Evolutionary conservation across 2,797 vertebrate species (phyloP), one percentile per base, ranked within the genome.

Genomic region (Coreius guichenoti): DNA sequence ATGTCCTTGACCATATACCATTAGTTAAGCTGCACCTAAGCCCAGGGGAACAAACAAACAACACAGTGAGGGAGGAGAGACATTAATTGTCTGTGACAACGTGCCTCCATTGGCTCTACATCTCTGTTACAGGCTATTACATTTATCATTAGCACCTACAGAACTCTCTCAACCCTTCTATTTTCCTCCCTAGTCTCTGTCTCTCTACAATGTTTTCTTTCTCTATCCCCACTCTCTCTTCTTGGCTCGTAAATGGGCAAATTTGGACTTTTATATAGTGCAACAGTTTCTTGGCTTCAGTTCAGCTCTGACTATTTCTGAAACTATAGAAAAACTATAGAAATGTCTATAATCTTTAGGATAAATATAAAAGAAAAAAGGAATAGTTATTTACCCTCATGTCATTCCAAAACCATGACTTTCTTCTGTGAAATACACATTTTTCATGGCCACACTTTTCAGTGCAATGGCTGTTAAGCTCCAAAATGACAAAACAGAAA

Each of bases 81-180:
- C 93, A 94, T 96, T 96, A 96, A 97, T 94, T 93, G 95, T 92
- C 91, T 92, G 91, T 94, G 96, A 95, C 95, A 95, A 92, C 81
- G 17, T 89, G 93, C 93, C 89, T 92, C 95, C 94, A 92, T 89
- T 88, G 94, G 94, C 94, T 95, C 93, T 95, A 93, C 90, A 92
- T 94, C 93, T 92, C 94, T 92, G 94, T 95, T 95, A 92, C 94
- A 93, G 85, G 65, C 93, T 89, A 93, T 94, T 94, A 93, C 90
- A 90, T 94, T 95, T 93, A 92, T 93, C 95, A 92, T 94, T 94
- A 96, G 92, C 92, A 86, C 87, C 92, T 92, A 88, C 88, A 74
- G 93, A 95, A 93, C 91, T 90, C 89, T 87, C 51, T 74, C 84
- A 89, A 91, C 78, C 88, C 86, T 89, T 79, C 76, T 43, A 26